A percentile compares a stretch with the other conserved stretches of the same genome.
phyloP scores from a whole-genome alignment of 2,113 vertebrate species.

The Dicaeum eximium region DNA sequence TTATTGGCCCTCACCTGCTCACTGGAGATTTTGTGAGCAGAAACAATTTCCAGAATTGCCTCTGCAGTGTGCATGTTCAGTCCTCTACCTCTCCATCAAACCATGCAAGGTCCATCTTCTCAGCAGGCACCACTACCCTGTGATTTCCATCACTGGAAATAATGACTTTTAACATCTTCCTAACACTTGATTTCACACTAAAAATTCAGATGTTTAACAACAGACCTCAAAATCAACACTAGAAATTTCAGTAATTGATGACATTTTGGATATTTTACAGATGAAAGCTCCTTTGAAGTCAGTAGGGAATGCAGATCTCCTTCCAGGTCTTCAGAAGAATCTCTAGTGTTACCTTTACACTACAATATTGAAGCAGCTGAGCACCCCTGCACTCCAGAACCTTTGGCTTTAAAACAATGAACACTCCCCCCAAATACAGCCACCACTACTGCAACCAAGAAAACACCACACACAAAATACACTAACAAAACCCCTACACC shows the following conservation, averaged over 20 bases:
- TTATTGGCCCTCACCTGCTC: background rate
- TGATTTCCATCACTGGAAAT: background rate
- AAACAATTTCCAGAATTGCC: background rate
- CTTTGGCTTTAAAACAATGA: background rate
- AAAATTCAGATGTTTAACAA: background rate
- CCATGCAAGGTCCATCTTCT: background rate
- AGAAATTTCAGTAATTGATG: background rate
- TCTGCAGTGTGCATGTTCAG: background rate
- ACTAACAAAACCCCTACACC: background rate
- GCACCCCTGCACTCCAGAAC: background rate
- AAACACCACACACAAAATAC: background rate
- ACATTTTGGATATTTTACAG: background rate
- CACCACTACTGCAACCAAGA: background rate
- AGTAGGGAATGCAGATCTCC: background rate
- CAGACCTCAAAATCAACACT: background rate
- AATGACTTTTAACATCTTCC: background rate
- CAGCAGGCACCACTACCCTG: background rate
- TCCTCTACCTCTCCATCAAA: background rate
- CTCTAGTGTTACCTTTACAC: background rate
- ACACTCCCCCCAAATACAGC: accelerated
- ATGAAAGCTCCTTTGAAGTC: background rate
- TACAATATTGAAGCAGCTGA: background rate
- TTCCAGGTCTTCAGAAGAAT: background rate
- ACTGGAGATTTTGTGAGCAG: background rate
- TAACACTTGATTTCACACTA: background rate